phyloP scores from a whole-genome alignment of 1,140 invertebrate genomes.

The Idris sp. region DNA sequence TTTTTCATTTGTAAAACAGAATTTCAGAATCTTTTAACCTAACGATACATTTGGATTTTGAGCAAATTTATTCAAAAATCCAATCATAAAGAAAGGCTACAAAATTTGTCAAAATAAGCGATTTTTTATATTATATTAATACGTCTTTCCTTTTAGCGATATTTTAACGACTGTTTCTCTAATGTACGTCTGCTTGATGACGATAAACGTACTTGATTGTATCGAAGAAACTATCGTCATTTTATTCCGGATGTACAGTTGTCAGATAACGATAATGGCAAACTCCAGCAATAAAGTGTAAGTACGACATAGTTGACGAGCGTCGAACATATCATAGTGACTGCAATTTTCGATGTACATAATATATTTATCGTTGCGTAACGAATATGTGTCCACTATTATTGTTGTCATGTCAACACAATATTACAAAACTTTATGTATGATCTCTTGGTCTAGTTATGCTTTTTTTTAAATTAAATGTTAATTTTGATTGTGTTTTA shows the following conservation, averaged over 20 bases:
- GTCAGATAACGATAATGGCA: conserved; percentile 58
- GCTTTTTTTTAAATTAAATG: conserved; percentile 18
- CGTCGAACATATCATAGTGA: conserved; percentile 44
- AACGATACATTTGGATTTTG: conserved; percentile 35
- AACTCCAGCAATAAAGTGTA: conserved; percentile 52
- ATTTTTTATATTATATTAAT: conserved; percentile 32
- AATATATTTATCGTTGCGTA: conserved; percentile 8
- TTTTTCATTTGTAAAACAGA: no score
- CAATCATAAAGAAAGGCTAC: conserved; percentile 5
- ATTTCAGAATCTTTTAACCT: background rate
- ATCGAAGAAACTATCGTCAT: conserved; percentile 43
- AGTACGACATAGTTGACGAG: conserved; percentile 42
- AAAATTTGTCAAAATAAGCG: conserved; percentile 17
- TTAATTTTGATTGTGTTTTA: conserved; percentile 19
- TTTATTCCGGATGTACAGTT: conserved; percentile 53
- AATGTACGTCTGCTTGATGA: conserved; percentile 28
- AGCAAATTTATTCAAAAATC: conserved; percentile 4
- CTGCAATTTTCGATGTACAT: conserved; percentile 16
- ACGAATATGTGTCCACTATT: conserved; percentile 38
- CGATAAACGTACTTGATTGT: conserved; percentile 34
- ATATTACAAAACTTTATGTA: conserved; percentile 32
- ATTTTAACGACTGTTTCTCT: conserved; percentile 35
- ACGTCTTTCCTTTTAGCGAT: conserved; percentile 18
- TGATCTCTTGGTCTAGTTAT: conserved; percentile 25
- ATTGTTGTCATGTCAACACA: conserved; percentile 46